phyloP scores from a whole-genome alignment of 2,113 vertebrate genomes.

The Macroglossus sobrinus region DNA sequence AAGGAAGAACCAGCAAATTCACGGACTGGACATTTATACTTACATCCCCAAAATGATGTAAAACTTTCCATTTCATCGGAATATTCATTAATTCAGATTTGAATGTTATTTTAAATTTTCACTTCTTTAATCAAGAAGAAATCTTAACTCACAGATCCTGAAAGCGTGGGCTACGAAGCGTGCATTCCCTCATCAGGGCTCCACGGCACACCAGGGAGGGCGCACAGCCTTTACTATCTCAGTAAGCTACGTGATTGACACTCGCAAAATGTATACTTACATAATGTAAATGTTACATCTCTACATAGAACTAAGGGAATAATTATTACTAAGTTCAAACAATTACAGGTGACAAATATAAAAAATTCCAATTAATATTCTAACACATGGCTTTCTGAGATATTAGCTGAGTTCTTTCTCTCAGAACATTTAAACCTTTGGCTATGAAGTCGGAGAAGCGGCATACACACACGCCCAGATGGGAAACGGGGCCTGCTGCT shows the following conservation, averaged over 20 bases:
- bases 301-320: background rate
- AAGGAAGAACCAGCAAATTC: background rate
- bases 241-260: background rate
- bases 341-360: background rate
- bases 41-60: background rate
- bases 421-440: background rate
- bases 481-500: background rate
- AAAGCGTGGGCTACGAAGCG: background rate
- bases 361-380: background rate
- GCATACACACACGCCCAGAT: background rate
- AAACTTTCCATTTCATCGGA: background rate
- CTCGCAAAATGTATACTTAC: background rate
- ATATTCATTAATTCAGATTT: background rate
- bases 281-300: background rate
- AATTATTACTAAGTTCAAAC: background rate
- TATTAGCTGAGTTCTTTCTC: background rate
- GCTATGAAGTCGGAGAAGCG: background rate
- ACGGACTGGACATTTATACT: background rate
- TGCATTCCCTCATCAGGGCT: background rate
- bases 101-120: background rate
- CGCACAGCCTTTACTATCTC: background rate
- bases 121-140: background rate
- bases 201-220: background rate
- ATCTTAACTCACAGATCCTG: background rate
- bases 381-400: background rate